Percentiles rank a stretch among this genome's conserved stretches.
Conservation (phyloP, 2,797 vertebrate genomes). For the Poeciliopsis turneri region DNA sequence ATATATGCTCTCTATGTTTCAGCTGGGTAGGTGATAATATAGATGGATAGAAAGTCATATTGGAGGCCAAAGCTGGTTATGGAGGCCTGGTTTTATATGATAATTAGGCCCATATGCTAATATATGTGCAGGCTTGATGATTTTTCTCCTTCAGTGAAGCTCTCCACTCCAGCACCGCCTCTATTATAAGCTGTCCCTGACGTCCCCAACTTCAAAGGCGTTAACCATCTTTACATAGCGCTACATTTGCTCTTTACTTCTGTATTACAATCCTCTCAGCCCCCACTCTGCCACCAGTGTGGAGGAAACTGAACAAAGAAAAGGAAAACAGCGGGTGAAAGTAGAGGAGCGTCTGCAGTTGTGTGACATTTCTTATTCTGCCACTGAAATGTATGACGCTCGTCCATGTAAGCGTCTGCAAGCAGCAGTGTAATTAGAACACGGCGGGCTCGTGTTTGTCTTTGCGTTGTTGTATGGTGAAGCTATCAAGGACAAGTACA, state of each 20-base stretch:
- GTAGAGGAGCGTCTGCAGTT: slow-evolving; percentile 56
- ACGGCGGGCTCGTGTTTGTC: slow-evolving; percentile 76
- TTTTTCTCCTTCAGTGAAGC: slow-evolving; percentile 50
- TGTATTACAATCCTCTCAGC: slow-evolving; percentile 28
- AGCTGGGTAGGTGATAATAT: slow-evolving; percentile 59
- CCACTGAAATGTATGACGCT: slow-evolving; percentile 66
- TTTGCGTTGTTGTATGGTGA: slow-evolving; percentile 77
- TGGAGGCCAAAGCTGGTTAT: slow-evolving; percentile 58
- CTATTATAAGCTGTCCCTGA: slow-evolving; percentile 64
- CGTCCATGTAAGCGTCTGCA: slow-evolving; percentile 50
- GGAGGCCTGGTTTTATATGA: slow-evolving; percentile 74
- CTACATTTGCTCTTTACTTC: slow-evolving; percentile 39
- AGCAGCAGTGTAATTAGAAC: slow-evolving; percentile 79
- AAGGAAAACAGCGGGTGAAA: slow-evolving; percentile 51
- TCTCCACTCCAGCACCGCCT: slow-evolving; percentile 45
- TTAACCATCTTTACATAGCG: slow-evolving; percentile 57
- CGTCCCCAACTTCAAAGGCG: slow-evolving; percentile 71
- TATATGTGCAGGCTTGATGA: slow-evolving; percentile 72
- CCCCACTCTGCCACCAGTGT: not conserved
- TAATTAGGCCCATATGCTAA: slow-evolving; percentile 81
- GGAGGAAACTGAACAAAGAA: slow-evolving; percentile 41
- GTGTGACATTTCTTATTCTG: slow-evolving; percentile 80
- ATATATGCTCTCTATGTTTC: slow-evolving; percentile 62
- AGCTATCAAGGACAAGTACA: slow-evolving; percentile 84
- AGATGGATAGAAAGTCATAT: slow-evolving; percentile 63